A percentile compares a stretch with the other conserved stretches of the same genome.
These are phyloP conservation scores for Picus viridis DNA, from an alignment of 2,797 vertebrate species.

Conservation along the genomic window DNA sequence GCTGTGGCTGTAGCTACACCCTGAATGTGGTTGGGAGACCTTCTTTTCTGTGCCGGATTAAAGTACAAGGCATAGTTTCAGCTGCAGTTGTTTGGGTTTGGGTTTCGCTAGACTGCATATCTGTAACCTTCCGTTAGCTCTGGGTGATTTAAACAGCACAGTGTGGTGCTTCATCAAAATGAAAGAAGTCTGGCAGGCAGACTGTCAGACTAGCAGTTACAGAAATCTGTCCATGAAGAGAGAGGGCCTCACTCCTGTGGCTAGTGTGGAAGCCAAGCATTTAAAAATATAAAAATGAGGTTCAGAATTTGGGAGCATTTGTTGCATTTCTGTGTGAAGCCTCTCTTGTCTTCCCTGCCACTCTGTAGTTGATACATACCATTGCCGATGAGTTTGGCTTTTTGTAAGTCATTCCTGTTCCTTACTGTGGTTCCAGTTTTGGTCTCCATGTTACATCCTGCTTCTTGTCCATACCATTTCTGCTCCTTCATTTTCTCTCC, in stretches of 20 bases:
- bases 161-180: constrained; percentile 35
- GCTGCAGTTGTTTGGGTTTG: constrained; percentile 68
- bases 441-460: background rate
- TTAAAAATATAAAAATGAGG: background rate
- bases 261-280: background rate
- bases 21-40: constrained; percentile 37
- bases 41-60: constrained; percentile 69
- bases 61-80: constrained; percentile 70
- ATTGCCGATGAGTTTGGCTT: background rate
- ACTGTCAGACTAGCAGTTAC: background rate
- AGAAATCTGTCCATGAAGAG: background rate
- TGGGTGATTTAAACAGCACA: background rate
- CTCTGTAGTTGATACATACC: background rate
- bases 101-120: constrained; percentile 39
- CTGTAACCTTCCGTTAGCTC: constrained; percentile 36
- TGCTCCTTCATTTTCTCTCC: background rate
- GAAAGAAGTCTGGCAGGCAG: constrained; percentile 43
- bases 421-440: background rate
- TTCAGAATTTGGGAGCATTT: background rate
- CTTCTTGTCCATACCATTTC: background rate
- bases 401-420: background rate
- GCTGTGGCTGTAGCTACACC: constrained; percentile 65
- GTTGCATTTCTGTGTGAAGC: background rate
- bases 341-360: background rate
- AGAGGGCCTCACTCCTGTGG: background rate